Evolutionary conservation across 2,888 invertebrate genomes (phyloP).

Genomic region (Gari tellinella): DNA sequence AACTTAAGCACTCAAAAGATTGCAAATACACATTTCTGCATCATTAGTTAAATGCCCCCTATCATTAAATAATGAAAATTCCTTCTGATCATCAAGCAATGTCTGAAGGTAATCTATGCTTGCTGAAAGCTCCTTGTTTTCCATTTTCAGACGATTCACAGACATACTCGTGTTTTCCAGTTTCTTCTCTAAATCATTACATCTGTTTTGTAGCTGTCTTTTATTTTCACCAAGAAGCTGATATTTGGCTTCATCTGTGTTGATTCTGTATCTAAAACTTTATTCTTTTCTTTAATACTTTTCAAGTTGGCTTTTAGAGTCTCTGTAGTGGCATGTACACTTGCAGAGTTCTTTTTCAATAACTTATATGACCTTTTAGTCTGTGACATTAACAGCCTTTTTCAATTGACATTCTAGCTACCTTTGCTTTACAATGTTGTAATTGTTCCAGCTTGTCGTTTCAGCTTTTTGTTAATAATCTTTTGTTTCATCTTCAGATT

Average conservation of each 20-base stretch:
- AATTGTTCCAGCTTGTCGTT: too few species aligned
- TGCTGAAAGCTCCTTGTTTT: slow-evolving; percentile 3
- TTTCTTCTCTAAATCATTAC: neutral
- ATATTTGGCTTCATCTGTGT: neutral
- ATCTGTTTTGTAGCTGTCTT: neutral
- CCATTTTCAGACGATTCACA: slow-evolving; percentile 1
- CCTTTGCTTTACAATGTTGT: too few species aligned
- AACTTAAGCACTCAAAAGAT: slow-evolving; percentile 15
- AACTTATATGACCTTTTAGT: too few species aligned
- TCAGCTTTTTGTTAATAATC: too few species aligned
- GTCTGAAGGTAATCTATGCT: slow-evolving; percentile 3
- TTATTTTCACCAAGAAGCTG: neutral
- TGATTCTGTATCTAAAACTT: neutral
- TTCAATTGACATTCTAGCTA: too few species aligned
- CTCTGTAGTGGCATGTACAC: neutral
- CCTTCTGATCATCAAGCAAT: slow-evolving; percentile 8
- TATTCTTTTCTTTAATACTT: neutral
- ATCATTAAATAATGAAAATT: slow-evolving; percentile 8
- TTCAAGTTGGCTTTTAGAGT: neutral
- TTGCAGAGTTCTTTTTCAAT: too few species aligned
- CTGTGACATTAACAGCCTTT: too few species aligned
- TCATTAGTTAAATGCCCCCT: slow-evolving; percentile 7
- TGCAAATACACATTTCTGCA: slow-evolving; percentile 23
- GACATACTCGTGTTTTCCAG: neutral
- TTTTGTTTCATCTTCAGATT: too few species aligned